Percentiles rank a stretch among this genome's conserved stretches.
Conservation (phyloP, 2,113 vertebrate genomes). For the Riparia riparia region DNA sequence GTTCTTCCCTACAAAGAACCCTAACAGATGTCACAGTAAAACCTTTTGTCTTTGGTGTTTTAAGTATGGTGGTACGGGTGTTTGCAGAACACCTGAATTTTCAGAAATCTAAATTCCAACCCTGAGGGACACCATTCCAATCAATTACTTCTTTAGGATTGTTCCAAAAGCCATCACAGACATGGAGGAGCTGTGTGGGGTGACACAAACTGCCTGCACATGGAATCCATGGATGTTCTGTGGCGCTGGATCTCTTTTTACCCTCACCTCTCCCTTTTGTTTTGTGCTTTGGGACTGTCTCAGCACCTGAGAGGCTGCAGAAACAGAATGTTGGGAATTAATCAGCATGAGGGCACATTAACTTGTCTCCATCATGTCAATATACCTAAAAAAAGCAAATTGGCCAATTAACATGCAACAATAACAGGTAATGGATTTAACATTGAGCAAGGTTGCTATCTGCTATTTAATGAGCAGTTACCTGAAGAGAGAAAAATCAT, state of each 20-base stretch:
- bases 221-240: background rate
- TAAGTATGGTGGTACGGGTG: background rate
- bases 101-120: background rate
- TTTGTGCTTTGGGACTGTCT: background rate
- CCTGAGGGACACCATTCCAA: background rate
- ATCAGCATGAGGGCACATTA: background rate
- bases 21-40: background rate
- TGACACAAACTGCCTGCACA: background rate
- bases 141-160: background rate
- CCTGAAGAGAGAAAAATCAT: background rate
- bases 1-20: background rate
- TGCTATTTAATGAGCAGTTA: constrained; percentile 30
- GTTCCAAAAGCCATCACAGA: background rate
- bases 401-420: constrained; percentile 55
- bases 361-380: constrained; percentile 44
- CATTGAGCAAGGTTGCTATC: constrained; percentile 41
- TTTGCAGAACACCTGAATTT: background rate
- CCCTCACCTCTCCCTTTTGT: background rate
- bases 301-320: background rate
- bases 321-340: background rate
- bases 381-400: constrained; percentile 57
- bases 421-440: constrained; percentile 51
- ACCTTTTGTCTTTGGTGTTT: background rate
- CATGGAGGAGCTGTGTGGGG: accelerated
- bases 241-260: background rate